Conservation (phyloP, 2,113 vertebrate species). For the Micromys minutus region DNA sequence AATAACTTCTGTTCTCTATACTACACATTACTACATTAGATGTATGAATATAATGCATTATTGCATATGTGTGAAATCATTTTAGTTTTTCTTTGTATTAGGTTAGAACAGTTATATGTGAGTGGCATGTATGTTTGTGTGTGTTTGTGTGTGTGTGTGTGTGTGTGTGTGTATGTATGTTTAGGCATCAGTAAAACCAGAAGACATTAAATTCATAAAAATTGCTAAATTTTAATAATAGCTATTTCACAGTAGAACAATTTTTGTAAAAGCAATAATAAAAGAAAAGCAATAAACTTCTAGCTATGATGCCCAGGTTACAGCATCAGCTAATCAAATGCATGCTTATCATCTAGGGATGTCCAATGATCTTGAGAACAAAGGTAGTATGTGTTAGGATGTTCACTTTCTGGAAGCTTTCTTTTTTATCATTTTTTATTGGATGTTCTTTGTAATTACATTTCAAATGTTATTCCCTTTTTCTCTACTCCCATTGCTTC, state of each 20-base stretch:
- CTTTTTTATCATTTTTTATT: no score
- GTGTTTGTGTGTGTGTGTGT: not conserved
- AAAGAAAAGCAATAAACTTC: constrained; percentile 44
- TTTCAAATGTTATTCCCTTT: no score
- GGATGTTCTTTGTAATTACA: no score
- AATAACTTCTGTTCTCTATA: not conserved
- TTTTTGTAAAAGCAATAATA: constrained; percentile 55
- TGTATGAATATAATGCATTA: not conserved
- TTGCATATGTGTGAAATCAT: not conserved
- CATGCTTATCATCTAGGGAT: not conserved
- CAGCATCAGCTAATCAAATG: not conserved
- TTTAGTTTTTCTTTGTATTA: constrained; percentile 30
- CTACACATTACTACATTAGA: not conserved
- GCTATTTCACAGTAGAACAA: constrained; percentile 54
- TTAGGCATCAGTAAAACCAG: constrained; percentile 6
- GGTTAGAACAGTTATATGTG: constrained; percentile 9
- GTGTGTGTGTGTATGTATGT: not conserved
- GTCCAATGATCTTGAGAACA: not conserved
- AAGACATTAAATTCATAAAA: constrained; percentile 41
- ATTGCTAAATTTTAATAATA: not conserved
- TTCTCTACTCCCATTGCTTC: no score
- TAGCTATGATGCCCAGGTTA: not conserved
- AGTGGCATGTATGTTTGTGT: not conserved
- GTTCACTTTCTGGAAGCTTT: not conserved
- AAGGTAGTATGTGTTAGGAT: not conserved